phyloP scores from a whole-genome alignment of 2,888 invertebrate species.

The Pogonocherus hispidulus region DNA sequence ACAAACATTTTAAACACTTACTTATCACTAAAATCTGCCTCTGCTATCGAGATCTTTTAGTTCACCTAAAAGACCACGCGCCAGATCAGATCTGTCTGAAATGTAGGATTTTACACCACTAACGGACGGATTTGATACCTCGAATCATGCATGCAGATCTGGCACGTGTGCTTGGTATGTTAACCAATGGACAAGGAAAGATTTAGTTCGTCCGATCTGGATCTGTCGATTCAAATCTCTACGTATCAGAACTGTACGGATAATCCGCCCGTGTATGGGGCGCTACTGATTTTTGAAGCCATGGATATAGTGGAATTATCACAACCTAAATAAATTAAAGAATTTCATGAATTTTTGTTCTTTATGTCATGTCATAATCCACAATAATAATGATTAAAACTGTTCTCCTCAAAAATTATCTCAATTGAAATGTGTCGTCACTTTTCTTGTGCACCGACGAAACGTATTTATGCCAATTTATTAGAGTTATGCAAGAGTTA shows the following conservation, averaged over 20 bases:
- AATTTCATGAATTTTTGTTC: constrained; percentile 3
- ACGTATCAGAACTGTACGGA: background rate
- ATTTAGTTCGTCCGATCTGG: background rate
- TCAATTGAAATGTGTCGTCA: background rate
- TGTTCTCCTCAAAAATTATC: background rate
- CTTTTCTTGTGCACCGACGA: constrained; percentile 12
- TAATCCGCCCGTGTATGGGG: background rate
- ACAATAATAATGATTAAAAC: background rate
- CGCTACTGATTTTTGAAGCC: background rate
- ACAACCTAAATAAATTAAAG: background rate
- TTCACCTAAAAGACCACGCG: background rate
- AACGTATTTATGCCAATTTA: too few relatives aligned
- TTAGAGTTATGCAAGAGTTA: too few relatives aligned
- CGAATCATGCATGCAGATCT: background rate
- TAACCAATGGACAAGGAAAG: too few relatives aligned
- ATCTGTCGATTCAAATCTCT: background rate
- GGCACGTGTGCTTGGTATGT: too few relatives aligned
- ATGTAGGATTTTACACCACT: background rate
- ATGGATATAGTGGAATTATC: background rate
- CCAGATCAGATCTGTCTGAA: background rate
- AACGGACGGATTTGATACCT: background rate
- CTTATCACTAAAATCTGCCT: background rate
- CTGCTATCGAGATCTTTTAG: background rate
- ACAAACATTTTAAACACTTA: constrained; percentile 9
- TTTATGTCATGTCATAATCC: background rate